Evolutionary conservation across 2,888 invertebrate species (phyloP).

Genomic region (Tetheella fluctuosa): DNA sequence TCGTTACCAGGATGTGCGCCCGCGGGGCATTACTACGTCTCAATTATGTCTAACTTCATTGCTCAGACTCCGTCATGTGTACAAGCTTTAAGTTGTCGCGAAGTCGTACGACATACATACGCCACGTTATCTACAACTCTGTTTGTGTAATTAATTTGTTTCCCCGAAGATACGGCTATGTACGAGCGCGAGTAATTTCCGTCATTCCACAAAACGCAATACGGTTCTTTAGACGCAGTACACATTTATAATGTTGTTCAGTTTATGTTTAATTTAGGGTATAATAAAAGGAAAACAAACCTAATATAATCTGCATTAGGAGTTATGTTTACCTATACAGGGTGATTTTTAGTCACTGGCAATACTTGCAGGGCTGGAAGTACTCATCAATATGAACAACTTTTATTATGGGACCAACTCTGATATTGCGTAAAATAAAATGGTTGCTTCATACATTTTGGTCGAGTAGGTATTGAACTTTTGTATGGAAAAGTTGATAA

Average conservation of each 20-base stretch:
- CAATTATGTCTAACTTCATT: constrained; percentile 78
- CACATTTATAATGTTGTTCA: neutral
- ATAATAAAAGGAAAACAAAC: constrained; percentile 3
- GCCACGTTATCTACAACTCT: constrained; percentile 33
- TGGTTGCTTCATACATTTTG: no score
- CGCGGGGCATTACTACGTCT: constrained; percentile 68
- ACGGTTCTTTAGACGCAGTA: constrained; percentile 40
- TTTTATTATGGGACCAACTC: no score
- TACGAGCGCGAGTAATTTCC: constrained; percentile 29
- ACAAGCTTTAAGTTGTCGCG: constrained; percentile 55
- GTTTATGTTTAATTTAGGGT: neutral
- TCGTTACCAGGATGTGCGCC: constrained; percentile 63
- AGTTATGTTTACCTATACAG: neutral
- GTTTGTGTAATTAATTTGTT: constrained; percentile 63
- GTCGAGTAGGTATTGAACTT: no score
- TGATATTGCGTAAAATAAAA: no score
- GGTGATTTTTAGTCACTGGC: no score
- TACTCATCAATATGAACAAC: no score
- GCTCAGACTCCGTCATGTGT: constrained; percentile 62
- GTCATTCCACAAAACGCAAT: constrained; percentile 44
- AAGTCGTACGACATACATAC: constrained; percentile 31
- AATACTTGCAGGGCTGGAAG: no score
- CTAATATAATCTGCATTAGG: neutral
- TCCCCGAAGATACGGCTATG: constrained; percentile 42
- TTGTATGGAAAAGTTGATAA: no score